A percentile compares a stretch with the other conserved stretches of the same genome.
These are phyloP conservation scores for Sphinx pinastri DNA, from an alignment of 2,888 invertebrate genomes.

Conservation along the genomic window DNA sequence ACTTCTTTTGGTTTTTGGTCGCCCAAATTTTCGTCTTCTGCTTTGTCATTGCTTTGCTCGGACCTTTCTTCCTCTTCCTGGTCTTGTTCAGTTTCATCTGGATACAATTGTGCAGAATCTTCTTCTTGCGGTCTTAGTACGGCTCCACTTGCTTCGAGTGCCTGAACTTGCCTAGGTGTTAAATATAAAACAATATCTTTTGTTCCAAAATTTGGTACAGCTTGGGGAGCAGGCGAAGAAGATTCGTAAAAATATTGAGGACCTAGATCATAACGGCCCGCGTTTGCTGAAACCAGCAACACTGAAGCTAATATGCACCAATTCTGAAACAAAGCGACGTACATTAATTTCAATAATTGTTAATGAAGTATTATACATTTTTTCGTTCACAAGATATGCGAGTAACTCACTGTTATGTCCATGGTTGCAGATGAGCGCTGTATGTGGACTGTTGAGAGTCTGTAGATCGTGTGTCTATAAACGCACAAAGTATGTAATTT, in stretches of 20 bases:
- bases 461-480: slow-evolving; percentile 53
- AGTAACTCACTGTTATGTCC: slow-evolving; percentile 54
- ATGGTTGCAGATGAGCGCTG: slow-evolving; percentile 51
- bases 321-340: slow-evolving; percentile 54
- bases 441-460: slow-evolving; percentile 47
- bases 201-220: slow-evolving; percentile 45
- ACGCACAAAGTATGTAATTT: slow-evolving; percentile 56
- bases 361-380: neutral
- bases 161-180: slow-evolving; percentile 67
- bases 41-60: slow-evolving; percentile 34
- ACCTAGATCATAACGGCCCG: slow-evolving; percentile 49
- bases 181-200: slow-evolving; percentile 68
- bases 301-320: slow-evolving; percentile 48
- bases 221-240: slow-evolving; percentile 35
- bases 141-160: slow-evolving; percentile 56
- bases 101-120: slow-evolving; percentile 35
- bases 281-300: slow-evolving; percentile 46
- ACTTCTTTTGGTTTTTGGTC: slow-evolving; percentile 13
- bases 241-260: slow-evolving; percentile 52
- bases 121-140: slow-evolving; percentile 45
- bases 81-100: slow-evolving; percentile 35
- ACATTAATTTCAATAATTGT: slow-evolving; percentile 1
- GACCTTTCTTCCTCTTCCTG: slow-evolving; percentile 35
- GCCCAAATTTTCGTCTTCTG: slow-evolving; percentile 18
- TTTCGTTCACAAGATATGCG: neutral